These are phyloP conservation scores for Scortum barcoo DNA, from an alignment of 2,113 vertebrate species.

Conservation along the genomic window DNA sequence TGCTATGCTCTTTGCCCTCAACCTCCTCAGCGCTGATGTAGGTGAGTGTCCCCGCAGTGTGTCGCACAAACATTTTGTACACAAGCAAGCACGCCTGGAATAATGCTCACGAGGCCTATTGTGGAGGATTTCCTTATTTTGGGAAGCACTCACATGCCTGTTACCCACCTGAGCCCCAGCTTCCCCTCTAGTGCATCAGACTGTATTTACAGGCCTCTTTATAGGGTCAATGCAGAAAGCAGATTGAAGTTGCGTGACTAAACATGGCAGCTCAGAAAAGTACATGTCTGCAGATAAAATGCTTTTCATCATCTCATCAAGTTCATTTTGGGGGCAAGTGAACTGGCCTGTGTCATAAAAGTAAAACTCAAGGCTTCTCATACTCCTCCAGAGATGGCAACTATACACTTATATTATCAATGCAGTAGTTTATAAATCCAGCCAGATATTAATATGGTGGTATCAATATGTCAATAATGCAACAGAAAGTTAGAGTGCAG, in stretches of 20 bases:
- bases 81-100: not conserved
- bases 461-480: conserved; percentile 37
- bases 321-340: not conserved
- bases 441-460: conserved; percentile 17
- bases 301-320: not conserved
- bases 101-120: not conserved
- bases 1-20: conserved; percentile 86
- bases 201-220: not conserved
- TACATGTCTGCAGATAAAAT: conserved; percentile 1
- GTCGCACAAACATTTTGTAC: no score
- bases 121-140: conserved; percentile 7
- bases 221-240: conserved; percentile 2
- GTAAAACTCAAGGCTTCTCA: not conserved
- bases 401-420: not conserved
- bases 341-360: not conserved
- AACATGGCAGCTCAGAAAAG: not conserved
- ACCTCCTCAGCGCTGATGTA: conserved; percentile 84
- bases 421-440: conserved; percentile 3
- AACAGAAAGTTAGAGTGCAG: conserved; percentile 7
- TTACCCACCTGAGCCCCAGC: not conserved
- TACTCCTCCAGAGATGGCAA: not conserved
- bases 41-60: conserved; percentile 61
- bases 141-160: not conserved
- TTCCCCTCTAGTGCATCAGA: not conserved
- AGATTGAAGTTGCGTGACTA: not conserved